Conservation (phyloP, 2,113 vertebrate genomes). For the Caretta caretta region DNA sequence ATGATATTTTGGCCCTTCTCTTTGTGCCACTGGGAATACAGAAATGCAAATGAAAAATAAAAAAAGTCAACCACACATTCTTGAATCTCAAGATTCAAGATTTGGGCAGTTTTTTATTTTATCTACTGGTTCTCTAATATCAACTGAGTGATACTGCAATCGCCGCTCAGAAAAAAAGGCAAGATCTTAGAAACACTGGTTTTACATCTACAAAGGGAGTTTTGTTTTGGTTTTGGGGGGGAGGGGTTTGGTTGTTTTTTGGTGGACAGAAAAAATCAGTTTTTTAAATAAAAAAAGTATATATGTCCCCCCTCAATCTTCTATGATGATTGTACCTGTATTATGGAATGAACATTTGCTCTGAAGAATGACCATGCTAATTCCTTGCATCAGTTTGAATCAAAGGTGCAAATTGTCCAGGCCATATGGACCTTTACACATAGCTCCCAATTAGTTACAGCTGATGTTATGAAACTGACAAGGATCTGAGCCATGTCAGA, state of each 20-base stretch:
- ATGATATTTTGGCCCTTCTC: constrained; percentile 7
- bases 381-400: accelerated
- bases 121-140: neutral
- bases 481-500: neutral
- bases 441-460: accelerated
- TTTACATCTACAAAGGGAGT: neutral
- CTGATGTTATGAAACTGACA: neutral
- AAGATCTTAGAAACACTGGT: neutral
- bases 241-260: neutral
- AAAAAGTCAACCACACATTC: neutral
- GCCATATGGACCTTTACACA: accelerated
- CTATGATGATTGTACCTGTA: accelerated
- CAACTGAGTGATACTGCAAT: neutral
- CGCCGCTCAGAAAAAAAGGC: neutral
- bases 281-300: neutral
- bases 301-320: neutral
- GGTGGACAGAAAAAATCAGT: neutral
- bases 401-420: accelerated
- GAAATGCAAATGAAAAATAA: neutral
- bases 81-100: neutral
- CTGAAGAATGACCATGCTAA: accelerated
- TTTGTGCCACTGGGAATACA: constrained; percentile 11
- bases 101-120: neutral
- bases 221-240: neutral
- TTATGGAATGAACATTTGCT: neutral